phyloP scores from a whole-genome alignment of 2,113 vertebrate genomes.

The Calonectris borealis region DNA sequence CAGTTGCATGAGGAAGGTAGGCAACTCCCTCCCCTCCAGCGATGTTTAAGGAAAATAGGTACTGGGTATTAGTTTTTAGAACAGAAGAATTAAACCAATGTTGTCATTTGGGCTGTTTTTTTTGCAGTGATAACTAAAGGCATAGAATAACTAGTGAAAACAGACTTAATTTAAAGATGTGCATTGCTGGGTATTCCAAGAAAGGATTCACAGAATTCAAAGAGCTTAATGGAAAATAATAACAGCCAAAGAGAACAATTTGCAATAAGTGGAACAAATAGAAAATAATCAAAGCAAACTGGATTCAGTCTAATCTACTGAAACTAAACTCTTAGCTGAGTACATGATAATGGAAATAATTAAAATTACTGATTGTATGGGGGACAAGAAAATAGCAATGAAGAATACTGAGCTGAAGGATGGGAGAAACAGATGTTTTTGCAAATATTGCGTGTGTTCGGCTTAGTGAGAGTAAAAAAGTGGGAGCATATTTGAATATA shows the following conservation, averaged over 20 bases:
- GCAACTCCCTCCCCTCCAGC: not conserved
- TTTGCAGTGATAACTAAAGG: not conserved
- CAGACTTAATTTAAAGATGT: not conserved
- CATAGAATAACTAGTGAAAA: slow-evolving; percentile 9
- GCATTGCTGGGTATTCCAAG: not conserved
- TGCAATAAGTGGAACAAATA: slow-evolving; percentile 39
- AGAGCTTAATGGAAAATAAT: slow-evolving; percentile 54
- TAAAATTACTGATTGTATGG: slow-evolving; percentile 40
- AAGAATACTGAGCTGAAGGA: slow-evolving; percentile 12
- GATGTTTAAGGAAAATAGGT: not conserved
- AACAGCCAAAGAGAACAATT: slow-evolving; percentile 38
- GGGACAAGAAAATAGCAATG: slow-evolving; percentile 4
- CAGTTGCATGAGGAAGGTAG: not conserved
- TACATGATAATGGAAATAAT: slow-evolving; percentile 58
- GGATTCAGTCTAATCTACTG: slow-evolving; percentile 41
- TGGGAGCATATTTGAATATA: slow-evolving; percentile 12
- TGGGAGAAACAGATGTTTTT: slow-evolving; percentile 36
- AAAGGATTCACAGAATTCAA: slow-evolving; percentile 30
- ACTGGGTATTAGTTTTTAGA: not conserved
- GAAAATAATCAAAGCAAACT: slow-evolving; percentile 51
- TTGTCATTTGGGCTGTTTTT: not conserved
- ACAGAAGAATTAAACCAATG: not conserved
- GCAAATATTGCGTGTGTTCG: slow-evolving; percentile 1
- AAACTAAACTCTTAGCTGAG: slow-evolving; percentile 49
- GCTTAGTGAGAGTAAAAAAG: slow-evolving; percentile 8